A percentile compares a stretch with the other conserved stretches of the same genome.
phyloP scores from a whole-genome alignment of 2,113 vertebrate species.

The Archocentrus centrarchus region DNA sequence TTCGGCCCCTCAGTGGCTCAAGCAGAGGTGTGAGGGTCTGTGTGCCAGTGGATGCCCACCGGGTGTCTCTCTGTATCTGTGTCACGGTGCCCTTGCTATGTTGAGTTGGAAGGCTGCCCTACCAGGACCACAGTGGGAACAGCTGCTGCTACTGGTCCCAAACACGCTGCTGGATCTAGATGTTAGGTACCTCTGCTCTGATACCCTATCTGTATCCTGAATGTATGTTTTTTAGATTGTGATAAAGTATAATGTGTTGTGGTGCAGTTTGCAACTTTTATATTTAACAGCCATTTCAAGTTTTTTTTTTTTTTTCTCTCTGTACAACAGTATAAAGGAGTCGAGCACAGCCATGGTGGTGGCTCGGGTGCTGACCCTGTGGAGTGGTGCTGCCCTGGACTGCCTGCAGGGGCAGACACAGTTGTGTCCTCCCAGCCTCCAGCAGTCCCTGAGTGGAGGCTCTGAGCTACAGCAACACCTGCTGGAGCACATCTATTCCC shows the following conservation, averaged over 20 bases:
- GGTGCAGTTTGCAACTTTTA: background rate
- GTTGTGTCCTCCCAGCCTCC: constrained; percentile 75
- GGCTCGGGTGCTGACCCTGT: constrained; percentile 87
- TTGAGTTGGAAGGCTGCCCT: constrained; percentile 86
- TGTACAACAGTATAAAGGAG: constrained; percentile 87
- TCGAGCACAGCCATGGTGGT: constrained; percentile 88
- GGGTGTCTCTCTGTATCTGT: constrained; percentile 85
- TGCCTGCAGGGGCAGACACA: constrained; percentile 74
- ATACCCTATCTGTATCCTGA: background rate
- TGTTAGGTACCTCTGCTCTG: constrained; percentile 80
- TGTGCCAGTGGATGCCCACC: constrained; percentile 67
- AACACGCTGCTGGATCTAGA: constrained; percentile 86
- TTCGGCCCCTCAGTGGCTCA: constrained; percentile 83
- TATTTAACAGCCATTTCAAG: background rate
- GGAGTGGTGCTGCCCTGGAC: constrained; percentile 87
- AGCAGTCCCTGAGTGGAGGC: constrained; percentile 79
- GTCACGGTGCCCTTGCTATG: constrained; percentile 94
- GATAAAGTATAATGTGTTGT: background rate
- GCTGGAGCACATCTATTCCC: constrained; percentile 90
- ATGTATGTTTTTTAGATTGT: background rate
- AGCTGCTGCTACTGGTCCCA: constrained; percentile 84
- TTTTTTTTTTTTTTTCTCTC: background rate
- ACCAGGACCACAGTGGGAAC: constrained; percentile 81
- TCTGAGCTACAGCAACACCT: constrained; percentile 79
- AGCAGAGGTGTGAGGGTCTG: constrained; percentile 77